Base-by-base conservation (phyloP, 2,797 vertebrate species). In the Liparis tanakae region DNA sequence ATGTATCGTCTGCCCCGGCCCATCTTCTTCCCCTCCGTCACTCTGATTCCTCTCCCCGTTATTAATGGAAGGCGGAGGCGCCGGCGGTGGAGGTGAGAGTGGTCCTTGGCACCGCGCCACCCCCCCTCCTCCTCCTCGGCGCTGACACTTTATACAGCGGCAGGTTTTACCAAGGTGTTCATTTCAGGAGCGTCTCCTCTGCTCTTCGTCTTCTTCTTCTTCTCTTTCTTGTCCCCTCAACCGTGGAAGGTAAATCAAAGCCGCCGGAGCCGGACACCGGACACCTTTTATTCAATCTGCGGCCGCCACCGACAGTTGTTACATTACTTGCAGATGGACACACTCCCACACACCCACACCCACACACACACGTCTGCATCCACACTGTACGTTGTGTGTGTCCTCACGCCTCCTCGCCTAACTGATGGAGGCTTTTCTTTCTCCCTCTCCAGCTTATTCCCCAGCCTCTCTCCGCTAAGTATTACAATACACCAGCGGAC, bases 101-200 rank as follows among this genome's bases (percentile, higher is more conserved):
- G 82, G 87, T 85, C 68, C 15, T 86, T 94, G 94, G 94, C 91
- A 46, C 41, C 0, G 63, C 1, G 91, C 93, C 94, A 93, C 75
- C 25, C 25, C 25, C n/a, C n/a, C n/a, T n/a, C n/a, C 25, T 30
- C 25, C 25, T 30, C 25, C 46, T 82, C 81, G 34, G 39, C 57
- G 7, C 89, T 79, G 93, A 93, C 89, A 95, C 88, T 89, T 95
- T 94, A 94, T 94, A 95, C 91, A 74, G 65, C 80, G 71, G 83
- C 94, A 95, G 94, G 92, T 94, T 95, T 94, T 65, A 89, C 87
- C 84, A 91, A 95, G 93, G 93, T 94, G 93, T 94, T 92, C 91
- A 94, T 94, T 95, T 94, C 94, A 94, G 88, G 91, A 93, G 85
- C 76, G 39, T 90, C 88, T 92, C 82, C 80, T 79, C 85, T 66